phyloP scores from a whole-genome alignment of 2,888 invertebrate genomes.

The Polyploca ridens region DNA sequence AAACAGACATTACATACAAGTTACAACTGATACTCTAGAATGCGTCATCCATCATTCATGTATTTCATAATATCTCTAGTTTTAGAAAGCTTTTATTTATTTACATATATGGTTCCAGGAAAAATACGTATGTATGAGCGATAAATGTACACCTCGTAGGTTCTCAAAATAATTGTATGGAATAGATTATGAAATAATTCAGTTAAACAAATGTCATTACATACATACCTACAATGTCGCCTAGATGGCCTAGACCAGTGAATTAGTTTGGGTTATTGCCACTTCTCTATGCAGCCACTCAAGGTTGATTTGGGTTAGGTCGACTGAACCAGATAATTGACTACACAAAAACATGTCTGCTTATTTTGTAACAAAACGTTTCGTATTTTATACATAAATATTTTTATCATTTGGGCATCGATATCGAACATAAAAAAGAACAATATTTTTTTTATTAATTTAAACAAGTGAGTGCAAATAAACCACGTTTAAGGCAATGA shows the following conservation, averaged over 20 bases:
- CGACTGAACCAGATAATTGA: slow-evolving; percentile 10
- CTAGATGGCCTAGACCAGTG: background rate
- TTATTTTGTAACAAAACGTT: background rate
- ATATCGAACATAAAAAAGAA: background rate
- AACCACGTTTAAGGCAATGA: slow-evolving; percentile 46
- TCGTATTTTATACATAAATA: background rate
- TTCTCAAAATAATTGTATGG: background rate
- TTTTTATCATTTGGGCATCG: background rate
- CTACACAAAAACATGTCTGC: slow-evolving; percentile 5
- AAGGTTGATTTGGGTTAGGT: slow-evolving; percentile 28
- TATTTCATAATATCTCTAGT: no score
- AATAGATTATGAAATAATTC: background rate
- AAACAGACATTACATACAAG: background rate
- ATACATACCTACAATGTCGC: background rate
- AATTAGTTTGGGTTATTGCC: background rate
- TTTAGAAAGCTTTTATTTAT: no score
- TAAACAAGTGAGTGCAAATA: slow-evolving; percentile 39
- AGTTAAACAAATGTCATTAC: background rate
- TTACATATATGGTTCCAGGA: no score
- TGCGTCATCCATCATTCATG: no score
- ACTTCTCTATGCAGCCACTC: slow-evolving; percentile 20
- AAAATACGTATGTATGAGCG: no score
- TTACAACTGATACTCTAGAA: no score
- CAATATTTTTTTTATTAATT: background rate
- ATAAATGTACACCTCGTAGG: background rate